These are phyloP conservation scores for Cyanoramphus novaezelandiae DNA, from an alignment of 2,113 vertebrate species.

Conservation along the genomic window DNA sequence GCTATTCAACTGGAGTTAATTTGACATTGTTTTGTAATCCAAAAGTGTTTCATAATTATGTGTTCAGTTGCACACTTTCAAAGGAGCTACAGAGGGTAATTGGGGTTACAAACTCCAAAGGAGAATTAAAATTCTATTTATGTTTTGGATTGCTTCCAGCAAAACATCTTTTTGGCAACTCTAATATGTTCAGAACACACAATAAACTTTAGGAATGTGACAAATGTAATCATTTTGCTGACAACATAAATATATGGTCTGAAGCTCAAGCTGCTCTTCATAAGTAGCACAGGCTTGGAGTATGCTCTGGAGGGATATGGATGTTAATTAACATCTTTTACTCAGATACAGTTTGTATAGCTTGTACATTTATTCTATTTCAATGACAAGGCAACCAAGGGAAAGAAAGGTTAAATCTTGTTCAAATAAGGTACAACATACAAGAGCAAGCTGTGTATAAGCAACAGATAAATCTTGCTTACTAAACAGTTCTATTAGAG, in stretches of 20 bases:
- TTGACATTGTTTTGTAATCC: slow-evolving; percentile 5
- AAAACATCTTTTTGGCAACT: slow-evolving; percentile 12
- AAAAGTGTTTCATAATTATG: background rate
- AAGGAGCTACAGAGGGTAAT: slow-evolving; percentile 38
- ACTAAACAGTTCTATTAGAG: background rate
- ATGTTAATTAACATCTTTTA: background rate
- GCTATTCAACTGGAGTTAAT: slow-evolving; percentile 22
- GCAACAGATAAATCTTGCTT: background rate
- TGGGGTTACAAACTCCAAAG: slow-evolving; percentile 41
- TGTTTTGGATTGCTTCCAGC: slow-evolving; percentile 29
- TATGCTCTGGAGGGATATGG: background rate
- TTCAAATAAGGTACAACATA: background rate
- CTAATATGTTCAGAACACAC: background rate
- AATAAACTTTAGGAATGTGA: slow-evolving; percentile 6
- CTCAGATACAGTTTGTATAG: background rate
- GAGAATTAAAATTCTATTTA: slow-evolving; percentile 42
- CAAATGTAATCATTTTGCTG: background rate
- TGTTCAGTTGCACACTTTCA: slow-evolving; percentile 37
- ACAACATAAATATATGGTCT: background rate
- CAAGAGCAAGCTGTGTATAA: background rate
- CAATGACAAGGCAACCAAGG: background rate
- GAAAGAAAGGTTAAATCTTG: background rate
- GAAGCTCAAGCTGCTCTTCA: background rate
- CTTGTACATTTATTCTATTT: background rate
- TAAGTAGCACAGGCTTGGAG: background rate